These are phyloP conservation scores for Craterocephalus amniculus DNA, from an alignment of 2,797 vertebrate genomes.

Conservation along the genomic window DNA sequence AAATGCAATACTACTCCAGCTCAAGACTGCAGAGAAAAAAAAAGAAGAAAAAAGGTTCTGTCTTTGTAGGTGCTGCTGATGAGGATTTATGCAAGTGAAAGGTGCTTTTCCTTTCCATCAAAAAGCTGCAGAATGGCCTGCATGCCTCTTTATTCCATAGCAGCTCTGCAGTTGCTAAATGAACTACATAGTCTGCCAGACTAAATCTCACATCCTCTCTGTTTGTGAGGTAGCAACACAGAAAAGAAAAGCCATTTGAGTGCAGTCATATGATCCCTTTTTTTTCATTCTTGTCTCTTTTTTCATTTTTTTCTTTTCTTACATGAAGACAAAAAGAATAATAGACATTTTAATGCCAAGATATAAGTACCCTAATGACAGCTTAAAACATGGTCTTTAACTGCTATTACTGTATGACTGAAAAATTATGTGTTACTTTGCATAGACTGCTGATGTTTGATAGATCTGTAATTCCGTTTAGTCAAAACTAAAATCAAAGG, in stretches of 20 bases:
- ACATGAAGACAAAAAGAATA: constrained; percentile 14
- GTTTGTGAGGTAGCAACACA: constrained; percentile 7
- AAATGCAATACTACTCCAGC: constrained; percentile 16
- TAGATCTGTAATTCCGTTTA: constrained; percentile 16
- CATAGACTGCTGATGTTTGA: constrained; percentile 6
- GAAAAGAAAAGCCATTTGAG: constrained; percentile 12
- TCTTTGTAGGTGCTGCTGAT: constrained; percentile 14
- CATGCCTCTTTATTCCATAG: background rate
- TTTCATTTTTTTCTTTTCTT: no score
- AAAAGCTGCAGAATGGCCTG: constrained; percentile 11
- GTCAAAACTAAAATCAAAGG: constrained; percentile 8
- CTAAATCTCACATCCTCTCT: constrained; percentile 19
- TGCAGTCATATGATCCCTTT: background rate
- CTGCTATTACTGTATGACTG: constrained; percentile 9
- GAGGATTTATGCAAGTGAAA: constrained; percentile 19
- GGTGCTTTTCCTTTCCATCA: constrained; percentile 27
- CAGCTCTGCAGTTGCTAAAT: constrained; percentile 3
- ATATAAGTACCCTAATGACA: constrained; percentile 1
- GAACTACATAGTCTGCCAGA: background rate
- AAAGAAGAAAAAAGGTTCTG: background rate
- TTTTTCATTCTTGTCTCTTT: constrained; percentile 27
- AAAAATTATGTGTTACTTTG: constrained; percentile 5
- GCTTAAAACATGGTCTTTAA: constrained; percentile 11
- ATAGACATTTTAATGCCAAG: constrained; percentile 7
- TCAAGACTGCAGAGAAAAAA: background rate